Evolutionary conservation across 2,113 vertebrate species (phyloP).

Genomic region (Plecotus auritus): DNA sequence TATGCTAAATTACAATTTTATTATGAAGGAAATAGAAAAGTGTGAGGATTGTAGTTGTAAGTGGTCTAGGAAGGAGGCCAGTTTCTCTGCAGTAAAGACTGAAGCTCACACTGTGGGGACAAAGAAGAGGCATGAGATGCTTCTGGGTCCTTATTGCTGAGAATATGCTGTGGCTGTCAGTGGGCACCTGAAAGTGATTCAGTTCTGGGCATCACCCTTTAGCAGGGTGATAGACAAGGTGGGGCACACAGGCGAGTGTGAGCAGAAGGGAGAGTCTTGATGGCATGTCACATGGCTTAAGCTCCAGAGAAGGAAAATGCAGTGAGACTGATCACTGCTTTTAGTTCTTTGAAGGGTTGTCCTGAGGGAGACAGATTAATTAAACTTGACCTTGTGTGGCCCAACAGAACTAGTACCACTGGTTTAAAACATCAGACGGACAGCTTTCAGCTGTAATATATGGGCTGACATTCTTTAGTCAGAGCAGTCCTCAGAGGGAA

Average conservation of each 20-base stretch:
- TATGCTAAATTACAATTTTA: background rate
- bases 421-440: background rate
- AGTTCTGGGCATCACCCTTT: background rate
- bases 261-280: background rate
- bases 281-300: conserved; percentile 16
- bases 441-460: background rate
- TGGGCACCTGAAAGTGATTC: background rate
- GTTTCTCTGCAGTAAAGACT: background rate
- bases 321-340: conserved; percentile 13
- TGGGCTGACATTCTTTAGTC: background rate
- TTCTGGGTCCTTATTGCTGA: background rate
- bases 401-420: background rate
- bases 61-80: background rate
- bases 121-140: background rate
- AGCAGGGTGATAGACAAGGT: background rate
- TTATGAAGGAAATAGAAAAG: background rate
- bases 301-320: background rate
- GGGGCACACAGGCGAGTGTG: background rate
- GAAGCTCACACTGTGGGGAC: background rate
- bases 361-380: conserved; percentile 40
- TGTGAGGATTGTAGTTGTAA: background rate
- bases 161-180: background rate
- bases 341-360: conserved; percentile 45
- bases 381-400: conserved; percentile 28
- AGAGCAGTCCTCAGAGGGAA: background rate